Conservation (phyloP, 1,140 invertebrate species). For the Lucilia cuprina region DNA sequence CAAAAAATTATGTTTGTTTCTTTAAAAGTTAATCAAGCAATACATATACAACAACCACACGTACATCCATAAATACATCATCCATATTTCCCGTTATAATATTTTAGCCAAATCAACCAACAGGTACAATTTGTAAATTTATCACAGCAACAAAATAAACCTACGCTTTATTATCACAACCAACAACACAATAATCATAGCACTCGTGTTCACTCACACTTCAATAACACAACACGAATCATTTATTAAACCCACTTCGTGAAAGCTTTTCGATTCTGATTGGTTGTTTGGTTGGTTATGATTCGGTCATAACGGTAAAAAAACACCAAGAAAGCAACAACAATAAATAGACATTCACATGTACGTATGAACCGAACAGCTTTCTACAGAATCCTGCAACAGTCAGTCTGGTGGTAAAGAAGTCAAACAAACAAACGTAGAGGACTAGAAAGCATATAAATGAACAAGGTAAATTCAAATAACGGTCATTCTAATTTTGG, state of each 20-base stretch:
- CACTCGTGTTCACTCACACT: background rate
- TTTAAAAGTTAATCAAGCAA: too few species aligned
- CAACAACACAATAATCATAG: background rate
- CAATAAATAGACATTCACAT: background rate
- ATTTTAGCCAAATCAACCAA: background rate
- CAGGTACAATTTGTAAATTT: background rate
- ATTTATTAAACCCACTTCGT: background rate
- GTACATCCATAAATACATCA: too few species aligned
- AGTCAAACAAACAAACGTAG: background rate
- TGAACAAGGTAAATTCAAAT: background rate
- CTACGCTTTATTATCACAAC: background rate
- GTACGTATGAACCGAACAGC: background rate
- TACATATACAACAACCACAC: too few species aligned
- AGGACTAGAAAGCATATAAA: slow-evolving; percentile 10
- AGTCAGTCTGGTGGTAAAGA: background rate
- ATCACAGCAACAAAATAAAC: background rate
- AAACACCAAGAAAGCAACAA: background rate
- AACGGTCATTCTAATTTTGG: slow-evolving; percentile 21
- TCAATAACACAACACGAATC: background rate
- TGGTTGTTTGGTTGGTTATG: background rate
- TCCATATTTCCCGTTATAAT: background rate
- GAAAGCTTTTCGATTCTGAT: slow-evolving; percentile 24
- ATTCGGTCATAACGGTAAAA: background rate
- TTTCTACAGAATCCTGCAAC: slow-evolving; percentile 20
- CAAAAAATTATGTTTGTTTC: background rate